Conservation (phyloP, 2,113 vertebrate species). For the Oreochromis tanganicae region DNA sequence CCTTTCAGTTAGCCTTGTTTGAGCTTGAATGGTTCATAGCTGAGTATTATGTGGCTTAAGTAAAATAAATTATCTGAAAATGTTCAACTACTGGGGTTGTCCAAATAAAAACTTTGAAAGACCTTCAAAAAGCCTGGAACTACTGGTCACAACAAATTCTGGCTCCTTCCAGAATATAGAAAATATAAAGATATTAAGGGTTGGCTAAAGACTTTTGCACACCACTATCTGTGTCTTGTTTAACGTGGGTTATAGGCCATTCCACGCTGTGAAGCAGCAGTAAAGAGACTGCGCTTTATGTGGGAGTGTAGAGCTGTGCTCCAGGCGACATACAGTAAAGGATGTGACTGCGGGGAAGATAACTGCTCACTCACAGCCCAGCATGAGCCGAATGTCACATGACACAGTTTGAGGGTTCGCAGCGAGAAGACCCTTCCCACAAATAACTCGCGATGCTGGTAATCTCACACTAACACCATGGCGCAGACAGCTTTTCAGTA, state of each 20-base stretch:
- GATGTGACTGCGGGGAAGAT: conserved; percentile 4
- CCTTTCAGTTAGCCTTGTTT: too few species aligned
- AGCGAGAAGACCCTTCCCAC: not conserved
- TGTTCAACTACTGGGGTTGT: not conserved
- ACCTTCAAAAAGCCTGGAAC: not conserved
- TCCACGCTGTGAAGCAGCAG: not conserved
- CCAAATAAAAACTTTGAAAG: not conserved
- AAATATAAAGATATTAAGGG: not conserved
- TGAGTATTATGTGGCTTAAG: not conserved
- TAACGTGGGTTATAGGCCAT: not conserved
- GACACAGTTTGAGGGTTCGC: not conserved
- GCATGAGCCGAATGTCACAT: conserved; percentile 23
- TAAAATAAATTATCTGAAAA: not conserved
- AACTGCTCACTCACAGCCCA: not conserved
- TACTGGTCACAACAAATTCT: not conserved
- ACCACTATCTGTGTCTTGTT: not conserved
- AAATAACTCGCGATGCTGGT: not conserved
- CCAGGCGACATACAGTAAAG: conserved; percentile 2
- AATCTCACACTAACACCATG: not conserved
- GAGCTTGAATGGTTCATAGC: too few species aligned
- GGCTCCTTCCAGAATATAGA: not conserved
- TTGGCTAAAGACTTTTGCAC: not conserved
- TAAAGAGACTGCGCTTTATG: conserved; percentile 5
- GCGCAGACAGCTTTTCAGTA: not conserved
- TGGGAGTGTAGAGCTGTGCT: not conserved